Evolutionary conservation across 2,797 vertebrate genomes (phyloP).

Genomic region (Sebastes wilsoni): DNA sequence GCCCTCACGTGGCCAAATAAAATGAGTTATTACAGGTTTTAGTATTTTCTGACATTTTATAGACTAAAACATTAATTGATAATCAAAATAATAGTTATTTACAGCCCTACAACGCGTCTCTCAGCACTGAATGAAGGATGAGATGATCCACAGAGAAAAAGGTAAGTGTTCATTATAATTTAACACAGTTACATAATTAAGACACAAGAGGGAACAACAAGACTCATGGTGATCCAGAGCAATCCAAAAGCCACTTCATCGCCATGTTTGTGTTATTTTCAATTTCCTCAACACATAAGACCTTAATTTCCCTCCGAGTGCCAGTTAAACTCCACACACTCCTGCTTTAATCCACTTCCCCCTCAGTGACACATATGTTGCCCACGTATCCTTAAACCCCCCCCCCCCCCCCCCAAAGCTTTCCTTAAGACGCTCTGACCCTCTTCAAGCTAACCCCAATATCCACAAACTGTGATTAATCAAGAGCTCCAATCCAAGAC

Average conservation of each 20-base stretch:
- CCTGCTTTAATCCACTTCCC: constrained; percentile 57
- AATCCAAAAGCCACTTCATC: constrained; percentile 13
- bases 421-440: constrained; percentile 58
- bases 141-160: neutral
- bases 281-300: constrained; percentile 37
- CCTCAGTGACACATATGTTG: constrained; percentile 49
- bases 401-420: constrained; percentile 2
- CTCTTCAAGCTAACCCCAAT: constrained; percentile 46
- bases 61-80: neutral
- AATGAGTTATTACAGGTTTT: too few species aligned
- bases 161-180: neutral
- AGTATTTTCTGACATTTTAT: too few species aligned
- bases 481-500: constrained; percentile 40
- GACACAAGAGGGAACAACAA: neutral
- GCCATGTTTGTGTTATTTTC: constrained; percentile 8
- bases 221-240: neutral
- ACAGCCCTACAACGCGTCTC: neutral
- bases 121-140: neutral
- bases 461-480: constrained; percentile 58
- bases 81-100: neutral
- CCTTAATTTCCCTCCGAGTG: constrained; percentile 45
- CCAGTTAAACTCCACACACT: constrained; percentile 39
- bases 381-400: constrained; percentile 31
- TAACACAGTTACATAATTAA: neutral
- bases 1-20: too few species aligned